A percentile compares a stretch with the other conserved stretches of the same genome.
Evolutionary conservation across 2,113 vertebrate species (phyloP).

Genomic region (Glaucomys volans): DNA sequence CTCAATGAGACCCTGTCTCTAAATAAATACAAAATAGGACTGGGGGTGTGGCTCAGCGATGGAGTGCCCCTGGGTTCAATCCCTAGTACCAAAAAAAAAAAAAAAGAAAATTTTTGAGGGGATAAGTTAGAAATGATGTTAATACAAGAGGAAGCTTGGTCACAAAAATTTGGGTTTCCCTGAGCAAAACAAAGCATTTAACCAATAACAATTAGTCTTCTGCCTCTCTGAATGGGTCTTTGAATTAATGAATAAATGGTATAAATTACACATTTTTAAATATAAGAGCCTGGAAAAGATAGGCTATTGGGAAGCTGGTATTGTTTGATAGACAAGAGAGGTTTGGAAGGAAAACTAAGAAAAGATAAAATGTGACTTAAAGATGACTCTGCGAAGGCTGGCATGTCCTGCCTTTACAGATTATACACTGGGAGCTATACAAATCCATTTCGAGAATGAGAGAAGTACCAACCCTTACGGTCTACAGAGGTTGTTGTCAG

Average conservation of each 20-base stretch:
- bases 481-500: neutral
- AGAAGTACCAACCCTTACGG: neutral
- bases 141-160: neutral
- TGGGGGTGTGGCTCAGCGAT: too few species aligned
- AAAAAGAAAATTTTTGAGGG: neutral
- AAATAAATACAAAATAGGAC: too few species aligned
- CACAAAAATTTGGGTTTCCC: neutral
- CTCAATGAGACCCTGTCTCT: too few species aligned
- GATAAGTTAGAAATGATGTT: neutral
- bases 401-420: neutral
- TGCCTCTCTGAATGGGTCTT: neutral
- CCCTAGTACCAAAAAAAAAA: too few species aligned
- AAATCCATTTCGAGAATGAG: slow-evolving; percentile 1
- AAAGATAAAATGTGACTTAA: neutral
- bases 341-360: neutral
- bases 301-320: neutral
- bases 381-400: neutral
- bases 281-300: neutral
- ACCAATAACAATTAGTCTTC: neutral
- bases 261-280: neutral
- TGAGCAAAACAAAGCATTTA: neutral
- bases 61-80: too few species aligned
- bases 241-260: slow-evolving; percentile 34
- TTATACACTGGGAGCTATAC: neutral
- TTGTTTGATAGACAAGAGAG: neutral